These are phyloP conservation scores for Hemibagrus guttatus DNA, from an alignment of 2,797 vertebrate genomes.

Conservation along the genomic window DNA sequence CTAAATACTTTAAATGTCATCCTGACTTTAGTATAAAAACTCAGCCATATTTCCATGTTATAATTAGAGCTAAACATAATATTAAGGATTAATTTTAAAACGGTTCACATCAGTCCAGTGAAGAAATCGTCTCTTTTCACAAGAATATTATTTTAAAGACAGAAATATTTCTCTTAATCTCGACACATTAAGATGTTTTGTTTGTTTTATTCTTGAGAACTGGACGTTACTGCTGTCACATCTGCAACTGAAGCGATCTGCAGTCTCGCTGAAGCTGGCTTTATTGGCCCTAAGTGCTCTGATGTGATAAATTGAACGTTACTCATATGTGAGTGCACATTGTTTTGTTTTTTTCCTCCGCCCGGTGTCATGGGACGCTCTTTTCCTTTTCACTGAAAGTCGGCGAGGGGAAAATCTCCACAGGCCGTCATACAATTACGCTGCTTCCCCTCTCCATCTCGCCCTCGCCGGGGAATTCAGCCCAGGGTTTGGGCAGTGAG, in stretches of 20 bases:
- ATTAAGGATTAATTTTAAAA: neutral
- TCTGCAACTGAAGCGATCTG: neutral
- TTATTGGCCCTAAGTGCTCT: slow-evolving; percentile 71
- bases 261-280: neutral
- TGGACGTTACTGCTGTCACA: neutral
- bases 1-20: too few species aligned
- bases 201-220: neutral
- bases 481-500: slow-evolving; percentile 84
- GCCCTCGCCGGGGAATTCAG: slow-evolving; percentile 80
- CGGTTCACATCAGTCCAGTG: neutral
- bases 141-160: neutral
- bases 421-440: slow-evolving; percentile 88
- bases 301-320: slow-evolving; percentile 88
- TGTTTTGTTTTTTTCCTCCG: slow-evolving; percentile 71
- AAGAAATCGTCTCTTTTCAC: too few species aligned
- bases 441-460: slow-evolving; percentile 81
- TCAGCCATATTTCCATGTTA: too few species aligned
- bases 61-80: too few species aligned
- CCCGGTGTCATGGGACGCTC: slow-evolving; percentile 26
- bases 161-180: neutral
- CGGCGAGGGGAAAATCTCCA: slow-evolving; percentile 80
- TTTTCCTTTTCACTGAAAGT: slow-evolving; percentile 84
- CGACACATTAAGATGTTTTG: neutral
- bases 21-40: too few species aligned
- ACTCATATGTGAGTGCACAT: slow-evolving; percentile 87